Base-by-base conservation (phyloP, 2,113 vertebrate genomes). In the Anseranas semipalmata region DNA sequence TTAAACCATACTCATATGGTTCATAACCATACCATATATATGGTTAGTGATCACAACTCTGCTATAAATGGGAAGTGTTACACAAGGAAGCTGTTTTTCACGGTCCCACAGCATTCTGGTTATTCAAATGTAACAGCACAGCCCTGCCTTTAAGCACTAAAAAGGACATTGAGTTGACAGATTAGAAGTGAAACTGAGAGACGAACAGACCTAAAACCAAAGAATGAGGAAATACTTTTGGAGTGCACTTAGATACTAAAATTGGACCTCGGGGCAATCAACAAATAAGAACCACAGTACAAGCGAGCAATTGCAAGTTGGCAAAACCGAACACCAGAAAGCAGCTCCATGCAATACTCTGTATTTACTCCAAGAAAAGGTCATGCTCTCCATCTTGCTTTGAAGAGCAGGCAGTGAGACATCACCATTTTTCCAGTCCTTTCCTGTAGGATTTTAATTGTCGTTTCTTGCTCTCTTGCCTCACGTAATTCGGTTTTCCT, bases 381-480 rank as follows among this genome's bases (percentile, higher is more conserved):
- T 94, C 93, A 93, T 48, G 77, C 90, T 95, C 91, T 90, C 55
- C 77, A 85, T 77, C 39, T 82, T 76, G 37, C 96, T 94, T 96
- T 94, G 85, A 94, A 96, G 91, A 83, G 32, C 58, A 96, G 25
- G 56, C 46, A 87, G 46, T 70, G 65, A 95, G 73, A 79, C 48
- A 89, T 65, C 52, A 87, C 28, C 0, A 0, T 66, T 96, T 95
- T 73, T 76, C 83, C 67, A 78, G 82, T 88, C 62, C 62, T 87
- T 68, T 96, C 89, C 63, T 89, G 63, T 30, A 85, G 41, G 80
- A 59, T 94, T 76, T 52, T 82, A 88, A 87, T 76, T 94, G 65
- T 71, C 89, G 43, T 89, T 84, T 60, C 84, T 87, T 83, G 63
- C 58, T 78, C 39, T 67, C 91, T 70, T 74, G 43, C 24, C 82